Evolutionary conservation across 2,113 vertebrate species (phyloP).

Genomic region (Vidua macroura): DNA sequence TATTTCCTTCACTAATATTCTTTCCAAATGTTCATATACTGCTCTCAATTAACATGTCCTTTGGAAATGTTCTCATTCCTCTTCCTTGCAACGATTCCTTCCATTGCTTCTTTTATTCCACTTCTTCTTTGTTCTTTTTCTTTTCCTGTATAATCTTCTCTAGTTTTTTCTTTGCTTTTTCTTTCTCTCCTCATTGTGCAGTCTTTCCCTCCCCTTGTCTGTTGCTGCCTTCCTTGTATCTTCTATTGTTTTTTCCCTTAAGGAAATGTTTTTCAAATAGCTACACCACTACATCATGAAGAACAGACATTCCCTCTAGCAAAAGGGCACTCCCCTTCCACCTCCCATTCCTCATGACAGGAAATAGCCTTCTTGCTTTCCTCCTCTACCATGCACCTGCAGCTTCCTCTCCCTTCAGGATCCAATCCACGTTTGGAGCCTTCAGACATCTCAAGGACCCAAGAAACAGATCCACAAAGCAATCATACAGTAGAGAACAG

Average conservation of each 20-base stretch:
- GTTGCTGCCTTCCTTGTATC: too few relatives aligned
- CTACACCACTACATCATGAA: fast-evolving
- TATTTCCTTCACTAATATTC: too few relatives aligned
- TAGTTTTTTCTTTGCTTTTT: neutral
- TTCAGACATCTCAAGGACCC: neutral
- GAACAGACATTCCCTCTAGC: neutral
- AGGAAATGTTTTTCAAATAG: neutral
- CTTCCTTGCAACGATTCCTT: too few relatives aligned
- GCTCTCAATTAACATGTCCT: too few relatives aligned
- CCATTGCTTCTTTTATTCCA: too few relatives aligned
- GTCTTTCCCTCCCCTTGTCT: neutral
- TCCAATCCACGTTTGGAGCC: neutral
- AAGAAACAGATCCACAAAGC: neutral
- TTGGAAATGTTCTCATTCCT: too few relatives aligned
- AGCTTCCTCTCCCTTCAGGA: neutral
- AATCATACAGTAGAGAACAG: neutral
- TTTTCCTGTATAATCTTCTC: too few relatives aligned
- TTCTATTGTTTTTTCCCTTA: too few relatives aligned
- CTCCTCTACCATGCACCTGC: too few relatives aligned
- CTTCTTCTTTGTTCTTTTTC: neutral
- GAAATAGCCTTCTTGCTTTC: too few relatives aligned
- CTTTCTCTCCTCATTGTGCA: fast-evolving
- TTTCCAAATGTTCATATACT: too few relatives aligned
- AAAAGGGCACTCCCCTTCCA: neutral
- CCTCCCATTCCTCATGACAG: neutral